Evolutionary conservation across 2,888 invertebrate genomes (phyloP), one percentile per base, ranked within the genome.

Genomic region (Drosophila macrospina): DNA sequence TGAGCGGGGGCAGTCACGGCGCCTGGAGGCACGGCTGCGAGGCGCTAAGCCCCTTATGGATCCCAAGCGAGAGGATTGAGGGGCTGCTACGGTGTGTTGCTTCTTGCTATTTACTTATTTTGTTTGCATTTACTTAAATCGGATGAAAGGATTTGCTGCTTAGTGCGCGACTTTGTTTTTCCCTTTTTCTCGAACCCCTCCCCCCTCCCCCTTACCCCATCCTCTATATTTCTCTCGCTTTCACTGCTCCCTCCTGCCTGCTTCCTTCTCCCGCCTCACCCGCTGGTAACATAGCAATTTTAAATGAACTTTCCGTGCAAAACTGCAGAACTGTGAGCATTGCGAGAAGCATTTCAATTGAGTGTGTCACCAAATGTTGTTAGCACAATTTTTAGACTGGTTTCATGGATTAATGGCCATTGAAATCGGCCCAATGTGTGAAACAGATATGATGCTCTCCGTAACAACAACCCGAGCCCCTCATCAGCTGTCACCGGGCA

Each of bases 131-230:
- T 85, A 85, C 84, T 85, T 87, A 85, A 85, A 85, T 85, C 84
- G 84, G 84, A 85, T 85, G 88, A 85, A 87, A 86, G 88, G 84
- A 85, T 85, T 85, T 85, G 88, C 83, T 87, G 86, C 88, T 87
- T 86, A 87, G 86, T 69, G 88, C 80, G 84, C 82, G 83, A 83
- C 86, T 82, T 86, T 81, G 67, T 74, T 67, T 83, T 66, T 64
- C 59, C 36, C 44, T 51, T 50, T 37, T 28, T 15, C 13, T 13
- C 8, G 7, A 13, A 30, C 15, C 0, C 2, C 37, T 20, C 39
- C 39, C 13, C 15, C 30, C 10, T 13, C n/a, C 36, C 0, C 28
- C 32, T 13, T 34, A 10, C 11, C 15, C 47, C 26, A 26, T 3
- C 28, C 28, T 28, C 20, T 37, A 26, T 24, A 10, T 1, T 11